phyloP scores from a whole-genome alignment of 2,888 invertebrate species.

The Sicus ferrugineus region DNA sequence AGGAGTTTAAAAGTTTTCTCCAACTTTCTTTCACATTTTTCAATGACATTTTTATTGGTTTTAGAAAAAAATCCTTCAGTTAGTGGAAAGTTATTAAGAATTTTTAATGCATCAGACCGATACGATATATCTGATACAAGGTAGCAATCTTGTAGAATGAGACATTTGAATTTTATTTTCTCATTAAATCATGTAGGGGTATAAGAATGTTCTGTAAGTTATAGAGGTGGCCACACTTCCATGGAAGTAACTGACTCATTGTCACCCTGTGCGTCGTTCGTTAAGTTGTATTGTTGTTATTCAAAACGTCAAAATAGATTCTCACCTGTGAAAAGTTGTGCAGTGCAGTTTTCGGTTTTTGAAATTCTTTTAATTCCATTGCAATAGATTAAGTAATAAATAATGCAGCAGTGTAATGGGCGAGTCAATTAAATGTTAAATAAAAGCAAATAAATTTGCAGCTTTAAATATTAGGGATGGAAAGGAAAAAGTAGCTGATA shows the following conservation, averaged over 20 bases:
- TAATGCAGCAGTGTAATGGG: conserved; percentile 18
- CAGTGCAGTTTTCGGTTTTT: conserved; percentile 1
- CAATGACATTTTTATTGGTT: too few relatives aligned
- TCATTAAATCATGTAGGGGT: too few relatives aligned
- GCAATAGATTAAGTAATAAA: neutral
- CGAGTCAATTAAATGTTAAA: conserved; percentile 21
- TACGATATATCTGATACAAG: neutral
- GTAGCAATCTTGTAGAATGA: too few relatives aligned
- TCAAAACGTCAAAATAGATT: conserved; percentile 26
- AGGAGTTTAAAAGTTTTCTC: too few relatives aligned
- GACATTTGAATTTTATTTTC: too few relatives aligned
- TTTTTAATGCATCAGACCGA: neutral
- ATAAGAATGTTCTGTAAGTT: too few relatives aligned
- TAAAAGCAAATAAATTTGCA: neutral
- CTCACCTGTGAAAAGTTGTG: conserved; percentile 12
- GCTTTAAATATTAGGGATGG: neutral
- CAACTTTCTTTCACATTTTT: too few relatives aligned
- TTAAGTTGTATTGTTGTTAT: conserved; percentile 13
- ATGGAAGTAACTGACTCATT: too few relatives aligned
- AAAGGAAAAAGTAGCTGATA: conserved; percentile 13
- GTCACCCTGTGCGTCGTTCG: neutral
- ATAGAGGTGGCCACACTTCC: too few relatives aligned
- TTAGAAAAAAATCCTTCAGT: too few relatives aligned
- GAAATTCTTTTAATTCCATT: neutral
- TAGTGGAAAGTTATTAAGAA: neutral